Percentiles rank a stretch among this genome's conserved stretches.
Conservation (phyloP, 2,888 invertebrate species). For the Philonicus albiceps region DNA sequence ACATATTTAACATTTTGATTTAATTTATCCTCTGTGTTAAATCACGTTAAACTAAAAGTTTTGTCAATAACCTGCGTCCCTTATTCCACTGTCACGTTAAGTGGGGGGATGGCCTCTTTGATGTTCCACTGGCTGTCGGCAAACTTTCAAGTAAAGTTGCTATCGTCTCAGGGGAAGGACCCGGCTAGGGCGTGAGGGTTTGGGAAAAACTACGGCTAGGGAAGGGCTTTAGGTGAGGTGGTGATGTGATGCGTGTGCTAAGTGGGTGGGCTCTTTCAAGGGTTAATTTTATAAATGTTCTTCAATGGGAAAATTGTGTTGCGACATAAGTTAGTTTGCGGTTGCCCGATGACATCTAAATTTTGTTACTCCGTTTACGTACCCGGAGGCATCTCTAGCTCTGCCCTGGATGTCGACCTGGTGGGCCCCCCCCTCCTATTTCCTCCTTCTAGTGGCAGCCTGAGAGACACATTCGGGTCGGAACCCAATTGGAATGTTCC, state of each 20-base stretch:
- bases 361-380: constrained; percentile 50
- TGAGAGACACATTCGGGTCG: not conserved
- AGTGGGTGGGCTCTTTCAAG: constrained; percentile 43
- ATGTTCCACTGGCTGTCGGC: constrained; percentile 7
- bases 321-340: constrained; percentile 51
- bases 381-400: not conserved
- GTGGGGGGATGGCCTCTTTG: constrained; percentile 1
- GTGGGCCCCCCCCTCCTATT: not conserved
- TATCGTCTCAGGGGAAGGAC: not conserved
- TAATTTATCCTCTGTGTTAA: constrained; percentile 32
- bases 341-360: constrained; percentile 52
- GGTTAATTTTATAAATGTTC: constrained; percentile 53
- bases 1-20: constrained; percentile 31
- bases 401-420: not conserved
- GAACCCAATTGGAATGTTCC: not conserved
- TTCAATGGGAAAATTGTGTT: constrained; percentile 50
- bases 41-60: constrained; percentile 36
- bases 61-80: constrained; percentile 35
- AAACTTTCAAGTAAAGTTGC: constrained; percentile 34
- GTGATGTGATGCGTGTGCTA: constrained; percentile 15
- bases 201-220: not conserved
- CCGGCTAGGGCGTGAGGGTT: not conserved
- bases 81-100: constrained; percentile 16
- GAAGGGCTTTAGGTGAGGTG: not conserved
- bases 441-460: not conserved